A percentile compares a stretch with the other conserved stretches of the same genome.
These are phyloP conservation scores for Plecturocebus donacophilus DNA, from an alignment of 2,113 vertebrate species.

Conservation along the genomic window DNA sequence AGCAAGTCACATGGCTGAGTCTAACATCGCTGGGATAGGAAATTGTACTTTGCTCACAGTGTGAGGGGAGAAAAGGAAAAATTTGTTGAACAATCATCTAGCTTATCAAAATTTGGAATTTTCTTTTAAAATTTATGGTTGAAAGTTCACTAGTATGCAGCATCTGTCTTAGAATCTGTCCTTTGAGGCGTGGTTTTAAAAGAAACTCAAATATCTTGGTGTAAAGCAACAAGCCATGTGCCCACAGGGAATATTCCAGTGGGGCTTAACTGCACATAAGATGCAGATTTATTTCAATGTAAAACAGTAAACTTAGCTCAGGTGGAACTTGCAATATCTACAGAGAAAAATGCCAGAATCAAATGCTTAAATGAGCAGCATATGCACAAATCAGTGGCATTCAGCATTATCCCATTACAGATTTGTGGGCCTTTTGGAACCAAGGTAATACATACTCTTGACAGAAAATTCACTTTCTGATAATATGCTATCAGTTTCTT, in stretches of 20 bases:
- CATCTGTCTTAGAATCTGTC: not conserved
- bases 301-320: not conserved
- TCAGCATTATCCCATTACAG: not conserved
- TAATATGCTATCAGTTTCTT: not conserved
- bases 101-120: not conserved
- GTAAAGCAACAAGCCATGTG: not conserved
- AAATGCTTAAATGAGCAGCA: not conserved
- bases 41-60: not conserved
- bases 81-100: not conserved
- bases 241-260: not conserved
- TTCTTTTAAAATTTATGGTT: not conserved
- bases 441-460: not conserved
- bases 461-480: slow-evolving; percentile 29
- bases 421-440: not conserved
- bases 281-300: slow-evolving; percentile 34
- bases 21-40: not conserved
- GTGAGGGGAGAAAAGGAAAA: not conserved
- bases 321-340: not conserved
- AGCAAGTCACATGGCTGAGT: not conserved
- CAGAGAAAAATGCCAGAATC: not conserved
- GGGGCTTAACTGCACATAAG: not conserved
- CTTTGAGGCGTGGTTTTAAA: not conserved
- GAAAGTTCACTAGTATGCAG: not conserved
- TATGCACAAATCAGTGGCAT: not conserved
- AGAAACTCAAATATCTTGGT: not conserved